These are phyloP conservation scores for Pristionchus arcanus DNA, from an alignment of 2,888 invertebrate genomes.

Conservation along the genomic window DNA sequence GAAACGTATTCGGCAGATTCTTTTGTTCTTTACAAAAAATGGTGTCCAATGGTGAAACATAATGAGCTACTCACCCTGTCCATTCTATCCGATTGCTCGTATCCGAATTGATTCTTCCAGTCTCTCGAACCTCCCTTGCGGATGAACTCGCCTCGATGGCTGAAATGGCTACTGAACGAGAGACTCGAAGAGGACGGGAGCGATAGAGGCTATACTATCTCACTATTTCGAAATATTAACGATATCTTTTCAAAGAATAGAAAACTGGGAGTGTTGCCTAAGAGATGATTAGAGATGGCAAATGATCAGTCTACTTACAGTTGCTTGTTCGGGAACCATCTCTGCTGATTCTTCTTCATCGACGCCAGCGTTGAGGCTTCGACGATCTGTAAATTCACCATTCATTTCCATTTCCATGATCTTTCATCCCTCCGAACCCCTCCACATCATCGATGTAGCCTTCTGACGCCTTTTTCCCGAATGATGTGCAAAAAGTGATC, in stretches of 20 bases:
- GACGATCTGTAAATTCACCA: conserved; percentile 64
- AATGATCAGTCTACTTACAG: conserved; percentile 56
- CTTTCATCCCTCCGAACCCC: not conserved
- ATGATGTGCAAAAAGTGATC: conserved; percentile 24
- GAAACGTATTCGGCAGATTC: too few relatives aligned
- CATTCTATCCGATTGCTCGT: conserved; percentile 74
- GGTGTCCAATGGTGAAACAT: not conserved
- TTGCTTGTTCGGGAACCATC: conserved; percentile 76
- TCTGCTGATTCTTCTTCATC: conserved; percentile 76
- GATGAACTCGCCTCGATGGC: conserved; percentile 74
- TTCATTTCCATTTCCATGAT: not conserved
- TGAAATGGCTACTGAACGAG: conserved; percentile 58
- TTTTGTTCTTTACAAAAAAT: too few relatives aligned
- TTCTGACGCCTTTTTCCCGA: not conserved
- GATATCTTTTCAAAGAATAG: not conserved
- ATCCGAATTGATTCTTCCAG: conserved; percentile 77
- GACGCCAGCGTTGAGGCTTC: conserved; percentile 72
- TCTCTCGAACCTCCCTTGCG: conserved; percentile 77
- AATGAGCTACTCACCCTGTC: conserved; percentile 65
- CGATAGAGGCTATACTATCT: not conserved
- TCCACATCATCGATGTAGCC: too few relatives aligned
- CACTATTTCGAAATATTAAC: too few relatives aligned
- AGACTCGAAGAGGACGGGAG: not conserved
- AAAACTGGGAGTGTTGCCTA: not conserved
- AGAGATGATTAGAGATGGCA: not conserved